These are phyloP conservation scores for Myotis brandtii DNA, from an alignment of 2,113 vertebrate genomes.

Conservation along the genomic window DNA sequence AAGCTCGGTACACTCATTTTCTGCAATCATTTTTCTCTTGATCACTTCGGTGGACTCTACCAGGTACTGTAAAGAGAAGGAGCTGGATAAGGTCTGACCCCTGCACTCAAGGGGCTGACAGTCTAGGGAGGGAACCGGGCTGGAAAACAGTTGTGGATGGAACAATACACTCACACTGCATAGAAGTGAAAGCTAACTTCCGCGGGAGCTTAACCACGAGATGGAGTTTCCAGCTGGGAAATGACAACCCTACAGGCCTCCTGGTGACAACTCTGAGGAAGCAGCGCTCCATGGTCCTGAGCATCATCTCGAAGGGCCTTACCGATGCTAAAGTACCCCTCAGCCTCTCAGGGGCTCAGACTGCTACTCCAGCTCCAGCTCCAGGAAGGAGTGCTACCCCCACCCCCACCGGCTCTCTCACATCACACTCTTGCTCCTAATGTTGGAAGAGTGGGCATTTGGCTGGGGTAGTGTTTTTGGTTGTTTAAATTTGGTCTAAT, in stretches of 20 bases:
- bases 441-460: neutral
- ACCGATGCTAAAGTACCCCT: neutral
- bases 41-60: neutral
- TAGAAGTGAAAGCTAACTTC: neutral
- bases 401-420: fast-evolving
- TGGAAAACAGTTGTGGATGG: neutral
- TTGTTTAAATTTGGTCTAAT: neutral
- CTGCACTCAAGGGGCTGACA: neutral
- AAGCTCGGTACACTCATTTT: neutral
- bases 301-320: neutral
- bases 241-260: neutral
- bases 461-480: neutral
- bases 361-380: neutral
- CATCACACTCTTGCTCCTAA: neutral
- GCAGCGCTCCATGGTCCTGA: neutral
- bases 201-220: neutral
- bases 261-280: neutral
- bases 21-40: neutral
- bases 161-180: neutral
- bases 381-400: neutral
- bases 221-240: neutral
- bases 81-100: neutral
- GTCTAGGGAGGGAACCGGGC: neutral
- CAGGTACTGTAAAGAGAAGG: neutral
- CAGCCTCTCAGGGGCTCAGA: neutral